Evolutionary conservation across 1,140 invertebrate species (phyloP), one percentile per base, ranked within the genome.

Genomic region (Bombus confusus): DNA sequence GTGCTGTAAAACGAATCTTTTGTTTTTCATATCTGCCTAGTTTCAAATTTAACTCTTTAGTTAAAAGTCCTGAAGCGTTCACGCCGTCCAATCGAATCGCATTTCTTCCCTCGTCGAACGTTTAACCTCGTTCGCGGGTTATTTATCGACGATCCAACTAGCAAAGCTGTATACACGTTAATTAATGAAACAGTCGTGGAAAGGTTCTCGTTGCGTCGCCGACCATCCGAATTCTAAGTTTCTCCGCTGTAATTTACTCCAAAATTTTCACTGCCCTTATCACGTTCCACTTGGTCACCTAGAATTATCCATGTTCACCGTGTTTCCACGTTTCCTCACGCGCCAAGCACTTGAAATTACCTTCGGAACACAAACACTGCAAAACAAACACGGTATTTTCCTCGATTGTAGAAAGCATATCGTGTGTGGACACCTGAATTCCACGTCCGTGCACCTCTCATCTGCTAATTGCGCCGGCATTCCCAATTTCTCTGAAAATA

Each of bases 371-470:
- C 75, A 77, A 77, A 77, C 34, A 77, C 37, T 10, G 57, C 25
- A 62, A 59, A 37, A n/a, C 57, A 77, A 62, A 77, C 37, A 77
- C 25, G 28, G 37, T 62, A 77, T 62, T 77, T 77, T 77, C 75
- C 25, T 15, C 75, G 28, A 77, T 77, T 77, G 62, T 39, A 59
- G 75, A 59, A 77, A 77, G 57, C 75, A 59, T 52, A 57, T 75
- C 52, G 34, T 13, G 75, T n/a, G 37, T 10, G 52, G 52, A 77
- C 75, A 62, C 13, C 52, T 10, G 34, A 37, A 39, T 39, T 37
- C 13, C n/a, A 68, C 18, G n/a, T 5, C 41, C 28, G 28, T 31
- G 12, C n/a, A 18, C 15, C 41, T n/a, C 28, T 62, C 47, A 39
- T 41, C 52, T 62, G 34, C 34, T 77, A 77, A 77, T 77, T 77